Evolutionary conservation across 2,113 vertebrate species (phyloP).

Genomic region (Brienomyrus longianalis): DNA sequence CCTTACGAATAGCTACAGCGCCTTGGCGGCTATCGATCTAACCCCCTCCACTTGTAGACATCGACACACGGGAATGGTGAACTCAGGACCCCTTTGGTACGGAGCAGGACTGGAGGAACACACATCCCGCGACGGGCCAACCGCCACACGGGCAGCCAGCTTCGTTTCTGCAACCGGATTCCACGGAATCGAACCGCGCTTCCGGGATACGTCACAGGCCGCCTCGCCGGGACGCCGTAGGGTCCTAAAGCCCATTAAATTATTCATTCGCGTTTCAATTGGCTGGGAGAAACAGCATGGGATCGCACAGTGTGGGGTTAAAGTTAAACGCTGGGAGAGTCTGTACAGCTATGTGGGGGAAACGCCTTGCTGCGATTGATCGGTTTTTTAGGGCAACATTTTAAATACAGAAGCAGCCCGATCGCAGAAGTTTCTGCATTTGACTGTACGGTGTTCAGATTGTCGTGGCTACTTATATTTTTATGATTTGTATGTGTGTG

Average conservation of each 20-base stretch:
- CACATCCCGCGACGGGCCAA: not conserved
- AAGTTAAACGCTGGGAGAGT: not conserved
- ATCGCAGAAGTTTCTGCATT: not conserved
- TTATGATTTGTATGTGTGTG: not conserved
- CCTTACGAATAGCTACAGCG: not conserved
- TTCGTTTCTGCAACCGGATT: not conserved
- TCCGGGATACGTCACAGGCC: not conserved
- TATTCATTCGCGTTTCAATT: not conserved
- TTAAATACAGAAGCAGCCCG: not conserved
- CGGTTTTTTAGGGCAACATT: not conserved
- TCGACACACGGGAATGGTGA: not conserved
- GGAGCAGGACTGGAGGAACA: not conserved
- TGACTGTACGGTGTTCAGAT: not conserved
- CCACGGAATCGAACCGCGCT: not conserved
- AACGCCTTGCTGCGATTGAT: conserved; percentile 12
- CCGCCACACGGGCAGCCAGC: not conserved
- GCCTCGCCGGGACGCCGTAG: not conserved
- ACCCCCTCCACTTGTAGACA: not conserved
- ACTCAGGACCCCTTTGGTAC: not conserved
- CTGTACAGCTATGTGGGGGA: not conserved
- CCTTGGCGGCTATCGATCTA: not conserved
- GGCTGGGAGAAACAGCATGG: not conserved
- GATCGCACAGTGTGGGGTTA: not conserved
- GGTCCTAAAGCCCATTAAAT: not conserved
- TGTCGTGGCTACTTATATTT: not conserved